A percentile compares a stretch with the other conserved stretches of the same genome.
phyloP scores from a whole-genome alignment of 2,113 vertebrate genomes.

The Abramis brama region DNA sequence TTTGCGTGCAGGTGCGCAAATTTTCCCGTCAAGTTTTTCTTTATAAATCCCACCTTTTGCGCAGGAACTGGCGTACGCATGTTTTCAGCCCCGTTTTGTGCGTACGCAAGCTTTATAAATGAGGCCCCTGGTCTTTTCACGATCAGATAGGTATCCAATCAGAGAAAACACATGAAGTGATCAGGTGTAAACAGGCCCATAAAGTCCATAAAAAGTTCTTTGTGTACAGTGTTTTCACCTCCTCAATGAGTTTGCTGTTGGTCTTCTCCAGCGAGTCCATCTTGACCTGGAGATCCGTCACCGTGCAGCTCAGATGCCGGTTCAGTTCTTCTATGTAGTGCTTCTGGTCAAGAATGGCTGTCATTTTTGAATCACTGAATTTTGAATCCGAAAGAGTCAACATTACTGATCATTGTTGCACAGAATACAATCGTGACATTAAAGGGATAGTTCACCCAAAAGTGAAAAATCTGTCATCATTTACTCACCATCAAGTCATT shows the following conservation, averaged over 20 bases:
- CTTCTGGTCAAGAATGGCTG: slow-evolving; percentile 95
- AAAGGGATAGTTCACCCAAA: not conserved
- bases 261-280: slow-evolving; percentile 95
- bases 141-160: too few relatives aligned
- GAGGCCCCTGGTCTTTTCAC: too few relatives aligned
- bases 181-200: not conserved
- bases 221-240: slow-evolving; percentile 77
- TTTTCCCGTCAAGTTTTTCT: too few relatives aligned
- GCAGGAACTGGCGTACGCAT: too few relatives aligned
- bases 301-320: slow-evolving; percentile 91
- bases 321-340: slow-evolving; percentile 98
- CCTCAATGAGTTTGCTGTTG: slow-evolving; percentile 95
- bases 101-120: too few relatives aligned
- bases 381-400: not conserved
- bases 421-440: not conserved
- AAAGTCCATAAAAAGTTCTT: not conserved
- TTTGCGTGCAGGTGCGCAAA: too few relatives aligned
- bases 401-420: not conserved
- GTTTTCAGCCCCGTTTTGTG: too few relatives aligned
- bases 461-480: too few relatives aligned
- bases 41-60: too few relatives aligned
- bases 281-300: slow-evolving; percentile 96
- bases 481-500: too few relatives aligned
- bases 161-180: too few relatives aligned
- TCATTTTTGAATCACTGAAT: slow-evolving; percentile 88